A percentile compares a stretch with the other conserved stretches of the same genome.
Conservation (phyloP, 2,113 vertebrate species). For the Albula glossodonta region DNA sequence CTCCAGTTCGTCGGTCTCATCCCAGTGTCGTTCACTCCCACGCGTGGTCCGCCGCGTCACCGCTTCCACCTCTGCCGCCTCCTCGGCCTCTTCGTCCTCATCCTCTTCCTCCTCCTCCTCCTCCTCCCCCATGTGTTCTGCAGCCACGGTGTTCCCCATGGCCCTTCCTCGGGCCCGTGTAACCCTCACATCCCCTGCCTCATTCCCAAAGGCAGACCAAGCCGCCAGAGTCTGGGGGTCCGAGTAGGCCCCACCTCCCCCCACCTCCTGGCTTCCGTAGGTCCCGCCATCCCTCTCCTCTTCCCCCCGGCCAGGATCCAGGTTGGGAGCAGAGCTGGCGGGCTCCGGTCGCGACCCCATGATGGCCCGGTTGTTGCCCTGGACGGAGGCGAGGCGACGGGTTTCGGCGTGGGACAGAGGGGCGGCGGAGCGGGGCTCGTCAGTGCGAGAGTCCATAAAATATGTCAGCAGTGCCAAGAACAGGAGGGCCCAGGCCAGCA, state of each 20-base stretch:
- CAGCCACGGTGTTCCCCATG: slow-evolving; percentile 26
- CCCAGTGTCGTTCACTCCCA: slow-evolving; percentile 41
- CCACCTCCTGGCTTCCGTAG: slow-evolving; percentile 41
- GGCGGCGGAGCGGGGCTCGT: slow-evolving; percentile 77
- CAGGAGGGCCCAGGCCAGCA: slow-evolving; percentile 89
- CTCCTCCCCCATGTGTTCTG: slow-evolving; percentile 38
- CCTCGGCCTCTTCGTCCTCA: slow-evolving; percentile 40
- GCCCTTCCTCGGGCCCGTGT: slow-evolving; percentile 56
- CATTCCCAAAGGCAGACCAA: slow-evolving; percentile 70
- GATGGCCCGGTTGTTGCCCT: slow-evolving; percentile 71
- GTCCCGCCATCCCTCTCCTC: slow-evolving; percentile 50
- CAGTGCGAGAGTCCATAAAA: slow-evolving; percentile 85
- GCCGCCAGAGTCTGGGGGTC: slow-evolving; percentile 67
- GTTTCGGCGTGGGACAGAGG: slow-evolving; percentile 79
- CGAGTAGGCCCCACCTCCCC: slow-evolving; percentile 56
- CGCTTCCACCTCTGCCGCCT: slow-evolving; percentile 48
- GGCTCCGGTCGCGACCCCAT: slow-evolving; percentile 51
- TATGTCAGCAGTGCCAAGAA: slow-evolving; percentile 90
- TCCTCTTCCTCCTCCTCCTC: slow-evolving; percentile 39
- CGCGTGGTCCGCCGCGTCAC: slow-evolving; percentile 47
- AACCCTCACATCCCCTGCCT: slow-evolving; percentile 57
- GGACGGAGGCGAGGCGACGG: slow-evolving; percentile 79
- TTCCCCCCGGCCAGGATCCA: slow-evolving; percentile 45
- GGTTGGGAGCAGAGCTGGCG: slow-evolving; percentile 22
- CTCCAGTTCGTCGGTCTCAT: slow-evolving; percentile 67